These are phyloP conservation scores for Platorchestia sp. DNA, from an alignment of 1,140 invertebrate species.

Conservation along the genomic window DNA sequence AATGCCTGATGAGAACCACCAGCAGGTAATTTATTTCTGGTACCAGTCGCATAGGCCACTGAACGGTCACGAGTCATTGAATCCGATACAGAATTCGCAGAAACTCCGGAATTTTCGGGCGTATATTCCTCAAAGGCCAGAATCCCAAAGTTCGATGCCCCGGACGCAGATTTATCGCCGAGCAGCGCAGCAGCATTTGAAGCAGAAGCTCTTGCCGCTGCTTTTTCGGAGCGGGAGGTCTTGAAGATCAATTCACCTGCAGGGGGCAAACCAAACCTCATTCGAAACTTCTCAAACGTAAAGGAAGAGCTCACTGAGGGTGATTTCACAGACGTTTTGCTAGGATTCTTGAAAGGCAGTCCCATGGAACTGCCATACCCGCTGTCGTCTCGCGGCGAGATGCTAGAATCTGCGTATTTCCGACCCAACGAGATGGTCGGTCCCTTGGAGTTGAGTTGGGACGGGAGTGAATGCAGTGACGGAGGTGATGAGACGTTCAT, in stretches of 20 bases:
- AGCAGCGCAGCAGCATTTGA: not conserved
- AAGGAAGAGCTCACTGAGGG: not conserved
- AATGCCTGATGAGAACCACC: not conserved
- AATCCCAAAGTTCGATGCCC: not conserved
- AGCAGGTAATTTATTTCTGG: not conserved
- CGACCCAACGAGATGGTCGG: not conserved
- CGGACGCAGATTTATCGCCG: not conserved
- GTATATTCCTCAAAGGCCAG: not conserved
- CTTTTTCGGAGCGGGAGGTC: not conserved
- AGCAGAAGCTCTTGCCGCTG: not conserved
- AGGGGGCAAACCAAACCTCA: not conserved
- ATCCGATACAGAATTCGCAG: not conserved
- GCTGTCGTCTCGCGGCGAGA: conserved; percentile 25
- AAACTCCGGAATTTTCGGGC: not conserved
- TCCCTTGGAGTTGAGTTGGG: not conserved
- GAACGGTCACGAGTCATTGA: not conserved
- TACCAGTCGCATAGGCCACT: not conserved
- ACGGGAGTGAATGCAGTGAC: not conserved
- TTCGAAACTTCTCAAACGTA: not conserved
- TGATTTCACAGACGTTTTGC: not conserved
- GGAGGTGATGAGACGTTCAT: conserved; percentile 4
- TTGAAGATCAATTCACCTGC: not conserved
- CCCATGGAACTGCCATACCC: not conserved
- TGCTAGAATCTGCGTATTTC: not conserved
- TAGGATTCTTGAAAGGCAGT: not conserved